These are phyloP conservation scores for Dendrocopos noguchii DNA, from an alignment of 2,113 vertebrate species.

Conservation along the genomic window DNA sequence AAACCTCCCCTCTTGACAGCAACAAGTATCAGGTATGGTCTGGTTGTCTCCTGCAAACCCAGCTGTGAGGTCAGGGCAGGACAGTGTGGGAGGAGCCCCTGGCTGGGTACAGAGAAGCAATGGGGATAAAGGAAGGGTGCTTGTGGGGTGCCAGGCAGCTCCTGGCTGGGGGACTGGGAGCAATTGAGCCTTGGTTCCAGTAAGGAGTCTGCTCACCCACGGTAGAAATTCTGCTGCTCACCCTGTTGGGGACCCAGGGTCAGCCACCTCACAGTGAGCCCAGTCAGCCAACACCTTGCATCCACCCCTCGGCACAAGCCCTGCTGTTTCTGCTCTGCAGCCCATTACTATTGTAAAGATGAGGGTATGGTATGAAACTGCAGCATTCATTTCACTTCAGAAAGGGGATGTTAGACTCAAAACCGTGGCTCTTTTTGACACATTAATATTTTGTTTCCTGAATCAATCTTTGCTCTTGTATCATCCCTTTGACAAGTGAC, in stretches of 20 bases:
- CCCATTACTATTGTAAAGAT: neutral
- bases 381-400: neutral
- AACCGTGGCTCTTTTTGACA: neutral
- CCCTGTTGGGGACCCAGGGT: neutral
- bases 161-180: neutral
- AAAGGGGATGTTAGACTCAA: neutral
- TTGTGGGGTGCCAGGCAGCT: neutral
- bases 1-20: constrained; percentile 9
- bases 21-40: constrained; percentile 4
- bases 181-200: neutral
- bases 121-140: neutral
- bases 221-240: neutral
- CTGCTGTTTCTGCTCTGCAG: neutral
- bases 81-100: neutral
- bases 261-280: fast-evolving
- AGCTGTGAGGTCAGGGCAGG: constrained; percentile 16
- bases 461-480: neutral
- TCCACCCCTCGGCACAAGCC: neutral
- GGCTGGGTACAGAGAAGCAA: fast-evolving
- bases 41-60: neutral
- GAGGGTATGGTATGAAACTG: neutral
- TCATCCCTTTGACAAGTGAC: neutral
- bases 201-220: neutral
- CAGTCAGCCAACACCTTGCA: fast-evolving
- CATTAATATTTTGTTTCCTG: neutral